These are phyloP conservation scores for Hippocampus comes DNA, from an alignment of 2,113 vertebrate genomes.

Conservation along the genomic window DNA sequence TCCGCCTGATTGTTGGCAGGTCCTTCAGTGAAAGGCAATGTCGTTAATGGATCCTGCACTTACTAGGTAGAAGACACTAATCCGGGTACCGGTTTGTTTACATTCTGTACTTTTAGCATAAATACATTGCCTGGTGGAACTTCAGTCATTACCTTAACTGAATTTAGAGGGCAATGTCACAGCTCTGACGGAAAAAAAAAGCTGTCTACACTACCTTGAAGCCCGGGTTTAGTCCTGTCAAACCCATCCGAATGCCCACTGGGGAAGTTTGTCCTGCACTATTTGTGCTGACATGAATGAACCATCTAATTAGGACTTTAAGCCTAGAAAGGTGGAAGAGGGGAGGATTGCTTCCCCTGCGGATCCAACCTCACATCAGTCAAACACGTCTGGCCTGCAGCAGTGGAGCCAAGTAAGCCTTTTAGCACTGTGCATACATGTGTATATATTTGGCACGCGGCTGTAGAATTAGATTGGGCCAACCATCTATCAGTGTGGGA, in stretches of 20 bases:
- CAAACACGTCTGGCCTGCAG: slow-evolving; percentile 39
- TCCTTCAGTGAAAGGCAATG: slow-evolving; percentile 32
- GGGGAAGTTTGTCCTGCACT: slow-evolving; percentile 46
- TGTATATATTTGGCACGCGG: slow-evolving; percentile 22
- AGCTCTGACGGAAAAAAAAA: slow-evolving; percentile 11
- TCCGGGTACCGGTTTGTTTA: neutral
- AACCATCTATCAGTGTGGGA: slow-evolving; percentile 10
- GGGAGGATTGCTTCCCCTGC: slow-evolving; percentile 42
- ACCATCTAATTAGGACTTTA: slow-evolving; percentile 26
- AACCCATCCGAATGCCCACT: slow-evolving; percentile 33
- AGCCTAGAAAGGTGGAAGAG: slow-evolving; percentile 17
- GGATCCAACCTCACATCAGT: slow-evolving; percentile 31
- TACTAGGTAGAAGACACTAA: neutral
- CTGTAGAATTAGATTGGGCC: slow-evolving; percentile 2
- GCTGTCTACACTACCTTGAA: slow-evolving; percentile 16
- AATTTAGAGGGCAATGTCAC: slow-evolving; percentile 7
- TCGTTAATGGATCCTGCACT: neutral
- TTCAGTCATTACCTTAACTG: neutral
- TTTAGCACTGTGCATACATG: slow-evolving; percentile 26
- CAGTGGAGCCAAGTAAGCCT: slow-evolving; percentile 31
- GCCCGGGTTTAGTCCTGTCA: slow-evolving; percentile 39
- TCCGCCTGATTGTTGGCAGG: slow-evolving; percentile 34
- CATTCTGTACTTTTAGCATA: neutral
- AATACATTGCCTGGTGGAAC: neutral
- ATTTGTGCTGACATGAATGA: slow-evolving; percentile 24